Base-by-base conservation (phyloP, 2,113 vertebrate species). In the Jaculus jaculus region DNA sequence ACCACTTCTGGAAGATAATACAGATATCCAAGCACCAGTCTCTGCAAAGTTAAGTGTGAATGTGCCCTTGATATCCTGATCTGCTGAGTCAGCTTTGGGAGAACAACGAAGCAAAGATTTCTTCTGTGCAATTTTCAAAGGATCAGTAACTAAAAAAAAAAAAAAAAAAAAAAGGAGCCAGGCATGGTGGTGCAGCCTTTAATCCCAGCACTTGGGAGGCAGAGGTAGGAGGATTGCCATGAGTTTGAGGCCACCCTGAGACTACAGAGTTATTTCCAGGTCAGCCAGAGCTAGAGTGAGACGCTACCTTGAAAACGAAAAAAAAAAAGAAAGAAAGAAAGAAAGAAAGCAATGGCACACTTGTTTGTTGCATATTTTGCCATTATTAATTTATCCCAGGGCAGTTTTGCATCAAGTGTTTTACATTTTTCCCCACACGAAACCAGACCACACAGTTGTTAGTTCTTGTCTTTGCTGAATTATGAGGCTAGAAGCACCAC, bases 341-440 rank as follows among this genome's bases (percentile, higher is more conserved):
- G n/a, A n/a, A n/a, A n/a, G n/a, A n/a, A n/a, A 90, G 77, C 21
- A 91, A 73, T 80, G 37, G n/a, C 72, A 73, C 42, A 42, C 65
- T 89, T 80, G 79, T 90, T 66, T 63, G 61, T 93, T 93, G 85
- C 90, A 94, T 78, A 91, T 47, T 58, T 79, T 91, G 71, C 82
- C 83, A 87, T 83, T 73, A 66, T 90, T 92, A 83, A 92, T 94
- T 94, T 95, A 87, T 92, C 94, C 90, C 85, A 84, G 90, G 87
- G 92, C 39, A 89, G 58, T 86, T 89, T 23, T 63, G 65, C 17
- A 74, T 88, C 65, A 92, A 95, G 39, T 86, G 61, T 60, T 92
- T 93, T 82, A 13, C 18, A 69, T 92, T 95, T 90, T 81, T 65
- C 18, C 81, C 88, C 69, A 73, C 23, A 17, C 71, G 66, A 75